Evolutionary conservation across 2,113 vertebrate species (phyloP), one percentile per base, ranked within the genome.

Genomic region (Myotis lucifugus): DNA sequence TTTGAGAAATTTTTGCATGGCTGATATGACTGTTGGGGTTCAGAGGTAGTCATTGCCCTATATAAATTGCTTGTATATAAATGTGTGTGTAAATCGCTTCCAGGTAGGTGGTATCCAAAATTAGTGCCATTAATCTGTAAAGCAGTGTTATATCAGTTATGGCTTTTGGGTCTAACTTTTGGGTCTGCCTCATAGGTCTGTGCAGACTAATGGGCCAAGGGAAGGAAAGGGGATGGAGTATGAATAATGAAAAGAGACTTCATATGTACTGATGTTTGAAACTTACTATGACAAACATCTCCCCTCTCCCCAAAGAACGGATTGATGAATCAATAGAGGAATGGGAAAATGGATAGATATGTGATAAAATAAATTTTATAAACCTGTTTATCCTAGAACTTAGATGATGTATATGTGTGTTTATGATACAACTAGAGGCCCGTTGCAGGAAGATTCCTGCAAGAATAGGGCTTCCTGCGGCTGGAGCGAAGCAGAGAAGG

Each of bases 81-180:
- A 64, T 89, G 46, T 87, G 48, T 78, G 10, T 67, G 17, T 70
- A 89, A 85, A 77, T 94, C 34, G 69, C 54, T 87, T 85, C 10
- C n/a, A 9, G 50, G 67, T 67, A 48, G n/a, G 29, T 40, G 23
- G 29, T 37, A 56, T 15, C 17, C 25, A 52, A 52, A 54, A 46
- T 74, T 52, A 79, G 48, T 5, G 12, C 7, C 64, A 21, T 61
- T 12, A 83, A 6, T 79, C 48, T 8, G 83, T 72, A 64, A 17
- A 27, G 64, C 13, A 12, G 4, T 61, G 14, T 50, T 66, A n/a
- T 85, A 5, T 32, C 52, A n/a, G 11, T 9, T 67, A 29, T 6
- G n/a, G 17, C 13, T 48, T 66, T 72, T 4, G 21, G 46, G 9
- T 76, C 79, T 61, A n/a, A 54, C 29, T 23, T 87, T 18, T 12